These are phyloP conservation scores for Chaetophractus vellerosus DNA, from an alignment of 2,797 vertebrate species.

Conservation along the genomic window DNA sequence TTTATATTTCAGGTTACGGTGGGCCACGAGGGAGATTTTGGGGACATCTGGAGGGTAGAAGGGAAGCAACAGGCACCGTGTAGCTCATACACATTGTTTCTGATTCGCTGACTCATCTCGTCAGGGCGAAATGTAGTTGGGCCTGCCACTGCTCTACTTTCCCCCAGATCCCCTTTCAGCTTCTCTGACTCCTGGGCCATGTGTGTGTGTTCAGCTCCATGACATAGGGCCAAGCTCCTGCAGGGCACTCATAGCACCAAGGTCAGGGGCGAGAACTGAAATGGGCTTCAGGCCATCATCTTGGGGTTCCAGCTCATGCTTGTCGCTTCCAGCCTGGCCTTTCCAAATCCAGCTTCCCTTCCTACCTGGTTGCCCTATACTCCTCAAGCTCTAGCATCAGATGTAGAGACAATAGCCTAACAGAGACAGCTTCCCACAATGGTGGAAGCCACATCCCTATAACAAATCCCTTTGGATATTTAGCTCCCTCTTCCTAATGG, in stretches of 20 bases:
- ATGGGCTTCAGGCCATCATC: neutral
- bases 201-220: neutral
- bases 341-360: neutral
- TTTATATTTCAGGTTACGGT: neutral
- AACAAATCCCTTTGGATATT: neutral
- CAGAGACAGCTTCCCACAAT: neutral
- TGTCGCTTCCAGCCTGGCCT: neutral
- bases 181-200: neutral
- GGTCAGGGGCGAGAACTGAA: neutral
- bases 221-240: neutral
- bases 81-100: neutral
- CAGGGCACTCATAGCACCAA: neutral
- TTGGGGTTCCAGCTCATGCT: neutral
- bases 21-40: neutral
- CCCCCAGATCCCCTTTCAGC: too few relatives aligned
- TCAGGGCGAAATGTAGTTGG: neutral
- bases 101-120: neutral
- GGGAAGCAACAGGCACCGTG: neutral
- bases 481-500: neutral
- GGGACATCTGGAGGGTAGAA: neutral
- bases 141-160: neutral
- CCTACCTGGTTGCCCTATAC: neutral
- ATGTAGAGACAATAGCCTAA: neutral
- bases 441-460: neutral
- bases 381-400: neutral